phyloP scores from a whole-genome alignment of 2,797 vertebrate species.

The Garrulus glandarius region DNA sequence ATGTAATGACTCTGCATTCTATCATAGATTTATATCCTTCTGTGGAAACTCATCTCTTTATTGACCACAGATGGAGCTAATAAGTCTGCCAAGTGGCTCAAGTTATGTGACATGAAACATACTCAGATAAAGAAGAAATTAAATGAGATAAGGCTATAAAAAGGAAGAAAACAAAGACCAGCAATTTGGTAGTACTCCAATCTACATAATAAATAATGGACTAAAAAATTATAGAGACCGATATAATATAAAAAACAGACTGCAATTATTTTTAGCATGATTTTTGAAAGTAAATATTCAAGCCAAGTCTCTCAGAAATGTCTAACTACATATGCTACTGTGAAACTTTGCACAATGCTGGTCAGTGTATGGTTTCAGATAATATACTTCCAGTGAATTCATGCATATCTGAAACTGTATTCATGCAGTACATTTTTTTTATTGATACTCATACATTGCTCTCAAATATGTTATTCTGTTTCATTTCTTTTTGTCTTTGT shows the following conservation, averaged over 20 bases:
- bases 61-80: neutral
- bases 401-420: neutral
- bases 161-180: neutral
- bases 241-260: neutral
- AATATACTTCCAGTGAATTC: neutral
- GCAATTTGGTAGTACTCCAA: neutral
- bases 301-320: neutral
- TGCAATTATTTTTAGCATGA: neutral
- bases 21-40: neutral
- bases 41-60: neutral
- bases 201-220: neutral
- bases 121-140: neutral
- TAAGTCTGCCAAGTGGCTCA: neutral
- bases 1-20: neutral
- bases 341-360: neutral
- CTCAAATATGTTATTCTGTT: neutral
- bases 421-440: neutral
- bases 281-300: neutral
- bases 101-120: neutral
- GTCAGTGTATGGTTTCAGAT: neutral
- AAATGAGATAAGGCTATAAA: neutral
- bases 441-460: neutral
- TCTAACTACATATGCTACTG: neutral
- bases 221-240: neutral
- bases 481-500: neutral